Conservation (phyloP, 1,140 invertebrate species). For the Calliphora vicina region DNA sequence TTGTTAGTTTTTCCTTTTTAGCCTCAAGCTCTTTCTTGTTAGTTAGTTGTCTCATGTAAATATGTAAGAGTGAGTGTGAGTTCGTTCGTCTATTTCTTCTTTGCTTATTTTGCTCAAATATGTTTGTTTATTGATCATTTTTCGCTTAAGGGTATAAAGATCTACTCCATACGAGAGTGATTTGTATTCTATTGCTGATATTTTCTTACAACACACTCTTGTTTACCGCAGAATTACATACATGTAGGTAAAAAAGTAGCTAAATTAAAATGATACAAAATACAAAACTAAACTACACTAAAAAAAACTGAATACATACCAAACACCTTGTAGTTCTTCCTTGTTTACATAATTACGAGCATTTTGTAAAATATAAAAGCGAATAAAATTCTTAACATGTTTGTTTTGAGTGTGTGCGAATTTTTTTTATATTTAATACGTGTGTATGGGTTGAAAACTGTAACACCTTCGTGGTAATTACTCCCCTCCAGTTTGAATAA, state of each 20-base stretch:
- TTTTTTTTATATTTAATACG: too few relatives aligned
- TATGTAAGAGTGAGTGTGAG: background rate
- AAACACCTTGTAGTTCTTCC: background rate
- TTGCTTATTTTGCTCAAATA: background rate
- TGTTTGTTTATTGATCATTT: constrained; percentile 1
- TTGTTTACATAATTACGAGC: background rate
- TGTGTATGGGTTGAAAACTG: background rate
- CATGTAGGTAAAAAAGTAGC: background rate
- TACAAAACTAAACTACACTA: background rate
- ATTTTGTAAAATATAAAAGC: background rate
- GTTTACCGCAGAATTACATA: background rate
- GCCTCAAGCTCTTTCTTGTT: background rate
- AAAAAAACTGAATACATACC: background rate
- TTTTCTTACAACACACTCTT: background rate
- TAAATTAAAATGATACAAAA: too few relatives aligned
- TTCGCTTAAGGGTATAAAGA: background rate
- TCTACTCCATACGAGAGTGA: background rate
- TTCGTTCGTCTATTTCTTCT: background rate
- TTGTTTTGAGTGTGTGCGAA: too few relatives aligned
- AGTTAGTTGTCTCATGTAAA: background rate
- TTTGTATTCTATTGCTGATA: background rate
- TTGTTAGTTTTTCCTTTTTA: constrained; percentile 1
- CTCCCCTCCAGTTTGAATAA: background rate
- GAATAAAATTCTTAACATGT: background rate
- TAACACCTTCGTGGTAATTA: background rate